phyloP scores from a whole-genome alignment of 1,140 invertebrate species.

The Diachasma alloeum region DNA sequence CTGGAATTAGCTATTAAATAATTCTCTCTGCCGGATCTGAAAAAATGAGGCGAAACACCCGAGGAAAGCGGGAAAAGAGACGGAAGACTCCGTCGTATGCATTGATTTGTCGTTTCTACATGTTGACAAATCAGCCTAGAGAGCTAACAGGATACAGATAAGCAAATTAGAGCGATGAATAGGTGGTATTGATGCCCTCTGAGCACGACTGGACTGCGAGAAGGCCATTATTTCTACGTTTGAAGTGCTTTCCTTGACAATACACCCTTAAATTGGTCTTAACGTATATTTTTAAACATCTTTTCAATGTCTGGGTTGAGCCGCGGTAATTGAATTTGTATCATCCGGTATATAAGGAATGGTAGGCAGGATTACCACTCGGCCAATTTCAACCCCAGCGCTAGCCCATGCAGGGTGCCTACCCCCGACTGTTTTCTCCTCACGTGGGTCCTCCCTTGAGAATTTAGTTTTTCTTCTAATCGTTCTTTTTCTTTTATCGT shows the following conservation, averaged over 20 bases:
- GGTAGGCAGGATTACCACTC: neutral
- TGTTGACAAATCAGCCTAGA: neutral
- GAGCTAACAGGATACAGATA: slow-evolving; percentile 52
- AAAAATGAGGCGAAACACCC: too few relatives aligned
- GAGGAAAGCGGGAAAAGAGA: too few relatives aligned
- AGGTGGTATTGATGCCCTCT: neutral
- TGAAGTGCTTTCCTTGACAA: neutral
- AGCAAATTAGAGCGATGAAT: slow-evolving; percentile 43
- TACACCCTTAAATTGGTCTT: neutral
- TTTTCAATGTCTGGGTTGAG: slow-evolving; percentile 54
- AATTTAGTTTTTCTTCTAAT: neutral
- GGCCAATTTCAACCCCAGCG: neutral
- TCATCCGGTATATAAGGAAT: slow-evolving; percentile 44
- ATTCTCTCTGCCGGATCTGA: too few relatives aligned
- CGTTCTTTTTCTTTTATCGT: neutral
- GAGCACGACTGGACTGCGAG: neutral
- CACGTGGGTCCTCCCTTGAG: neutral
- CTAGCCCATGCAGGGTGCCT: neutral
- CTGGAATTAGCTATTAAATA: too few relatives aligned
- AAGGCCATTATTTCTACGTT: neutral
- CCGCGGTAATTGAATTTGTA: slow-evolving; percentile 52
- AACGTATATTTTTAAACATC: neutral
- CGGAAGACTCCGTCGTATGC: neutral
- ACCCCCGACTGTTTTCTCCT: neutral
- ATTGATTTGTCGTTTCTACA: neutral